phyloP scores from a whole-genome alignment of 2,797 vertebrate genomes.

The Pygocentrus nattereri region DNA sequence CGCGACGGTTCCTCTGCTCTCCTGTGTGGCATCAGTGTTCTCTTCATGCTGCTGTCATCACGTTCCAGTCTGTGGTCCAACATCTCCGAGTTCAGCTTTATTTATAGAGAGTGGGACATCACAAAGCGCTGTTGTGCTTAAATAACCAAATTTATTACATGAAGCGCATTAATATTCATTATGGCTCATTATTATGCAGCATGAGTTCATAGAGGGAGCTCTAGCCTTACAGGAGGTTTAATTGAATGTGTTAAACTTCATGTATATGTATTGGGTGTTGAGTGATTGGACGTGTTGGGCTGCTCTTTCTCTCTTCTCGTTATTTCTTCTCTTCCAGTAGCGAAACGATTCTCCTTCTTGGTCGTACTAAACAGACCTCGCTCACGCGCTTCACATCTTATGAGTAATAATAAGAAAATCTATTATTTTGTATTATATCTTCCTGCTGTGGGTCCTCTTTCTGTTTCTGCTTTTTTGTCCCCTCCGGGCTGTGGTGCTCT shows the following conservation, averaged over 20 bases:
- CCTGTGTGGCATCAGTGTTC: conserved; percentile 75
- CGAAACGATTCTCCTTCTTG: not conserved
- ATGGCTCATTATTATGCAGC: too few species aligned
- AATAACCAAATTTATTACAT: too few species aligned
- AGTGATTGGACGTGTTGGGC: conserved; percentile 12
- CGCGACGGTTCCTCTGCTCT: not conserved
- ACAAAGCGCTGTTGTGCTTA: too few species aligned
- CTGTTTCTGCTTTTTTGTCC: not conserved
- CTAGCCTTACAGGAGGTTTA: too few species aligned
- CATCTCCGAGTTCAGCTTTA: too few species aligned
- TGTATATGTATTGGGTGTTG: too few species aligned
- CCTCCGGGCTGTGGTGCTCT: not conserved
- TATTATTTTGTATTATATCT: too few species aligned
- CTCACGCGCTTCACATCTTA: not conserved
- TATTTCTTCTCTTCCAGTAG: not conserved
- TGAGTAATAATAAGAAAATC: too few species aligned
- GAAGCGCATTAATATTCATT: too few species aligned
- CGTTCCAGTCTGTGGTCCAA: not conserved
- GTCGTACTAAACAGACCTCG: not conserved
- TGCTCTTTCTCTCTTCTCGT: not conserved
- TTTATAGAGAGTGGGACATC: too few species aligned
- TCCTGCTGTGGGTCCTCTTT: not conserved
- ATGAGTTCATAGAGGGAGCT: too few species aligned
- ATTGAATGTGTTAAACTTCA: too few species aligned
- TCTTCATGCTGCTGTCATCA: not conserved